Evolutionary conservation across 2,888 invertebrate genomes (phyloP).

Genomic region (Xanthorhoe spadicearia): DNA sequence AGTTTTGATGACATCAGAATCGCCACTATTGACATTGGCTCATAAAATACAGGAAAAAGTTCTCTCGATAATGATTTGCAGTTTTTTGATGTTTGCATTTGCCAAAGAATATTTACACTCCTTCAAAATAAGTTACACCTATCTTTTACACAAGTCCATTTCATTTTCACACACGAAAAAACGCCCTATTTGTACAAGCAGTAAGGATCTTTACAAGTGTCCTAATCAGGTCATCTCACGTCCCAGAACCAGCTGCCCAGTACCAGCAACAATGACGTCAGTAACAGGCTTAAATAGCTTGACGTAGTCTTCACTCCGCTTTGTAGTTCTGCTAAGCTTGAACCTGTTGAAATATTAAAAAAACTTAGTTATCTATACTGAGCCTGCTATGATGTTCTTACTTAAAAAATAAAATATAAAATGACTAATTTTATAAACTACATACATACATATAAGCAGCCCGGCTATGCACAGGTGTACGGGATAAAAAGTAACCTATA

Average conservation of each 20-base stretch:
- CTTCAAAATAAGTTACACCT: not conserved
- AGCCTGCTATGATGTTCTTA: too few relatives aligned
- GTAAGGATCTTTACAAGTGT: conserved; percentile 53
- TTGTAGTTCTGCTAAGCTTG: conserved; percentile 77
- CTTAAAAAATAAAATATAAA: too few relatives aligned
- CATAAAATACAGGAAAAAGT: too few relatives aligned
- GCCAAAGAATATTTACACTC: too few relatives aligned
- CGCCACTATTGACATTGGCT: too few relatives aligned
- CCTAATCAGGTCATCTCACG: conserved; percentile 72
- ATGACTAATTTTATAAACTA: too few relatives aligned
- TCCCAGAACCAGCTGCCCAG: conserved; percentile 60
- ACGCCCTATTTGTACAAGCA: not conserved
- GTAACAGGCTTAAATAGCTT: conserved; percentile 66
- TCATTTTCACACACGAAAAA: not conserved
- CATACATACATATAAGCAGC: too few relatives aligned
- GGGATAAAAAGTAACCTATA: too few relatives aligned
- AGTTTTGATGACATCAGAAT: too few relatives aligned
- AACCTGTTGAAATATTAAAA: conserved; percentile 59
- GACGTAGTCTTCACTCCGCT: conserved; percentile 77
- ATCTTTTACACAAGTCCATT: not conserved
- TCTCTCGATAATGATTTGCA: too few relatives aligned
- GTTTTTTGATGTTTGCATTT: too few relatives aligned
- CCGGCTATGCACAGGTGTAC: too few relatives aligned
- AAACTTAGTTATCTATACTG: not conserved
- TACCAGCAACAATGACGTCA: conserved; percentile 63